These are phyloP conservation scores for Rutilus rutilus DNA, from an alignment of 2,113 vertebrate species.

Conservation along the genomic window DNA sequence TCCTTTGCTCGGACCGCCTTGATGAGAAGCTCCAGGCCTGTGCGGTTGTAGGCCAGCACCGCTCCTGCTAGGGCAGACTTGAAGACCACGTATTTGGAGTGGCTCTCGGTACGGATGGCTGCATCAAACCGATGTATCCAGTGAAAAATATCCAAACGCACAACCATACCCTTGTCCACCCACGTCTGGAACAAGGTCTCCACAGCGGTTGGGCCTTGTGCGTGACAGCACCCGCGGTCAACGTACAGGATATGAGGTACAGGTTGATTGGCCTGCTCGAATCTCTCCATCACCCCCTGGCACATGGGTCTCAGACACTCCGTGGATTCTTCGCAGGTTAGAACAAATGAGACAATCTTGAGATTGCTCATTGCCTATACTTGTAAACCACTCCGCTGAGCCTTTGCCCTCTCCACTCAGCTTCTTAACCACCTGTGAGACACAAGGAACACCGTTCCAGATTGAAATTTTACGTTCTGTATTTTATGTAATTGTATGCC, in stretches of 20 bases:
- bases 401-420: conserved; percentile 34
- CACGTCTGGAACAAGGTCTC: conserved; percentile 16
- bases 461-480: no score
- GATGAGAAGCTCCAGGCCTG: conserved; percentile 44
- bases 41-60: conserved; percentile 23
- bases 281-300: conserved; percentile 29
- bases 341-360: conserved; percentile 49
- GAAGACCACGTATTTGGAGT: conserved; percentile 35
- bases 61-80: conserved; percentile 20
- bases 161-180: conserved; percentile 45
- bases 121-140: conserved; percentile 36
- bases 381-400: conserved; percentile 45
- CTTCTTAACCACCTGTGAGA: conserved; percentile 39
- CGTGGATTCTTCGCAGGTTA: conserved; percentile 36
- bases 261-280: conserved; percentile 27
- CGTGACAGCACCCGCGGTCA: conserved; percentile 33
- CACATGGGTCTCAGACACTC: conserved; percentile 36
- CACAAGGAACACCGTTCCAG: background rate
- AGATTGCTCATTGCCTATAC: conserved; percentile 44
- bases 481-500: no score
- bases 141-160: conserved; percentile 35
- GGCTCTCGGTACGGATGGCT: conserved; percentile 20
- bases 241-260: conserved; percentile 17
- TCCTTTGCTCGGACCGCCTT: conserved; percentile 32
- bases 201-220: background rate